These are phyloP conservation scores for Euplagia quadripunctaria DNA, from an alignment of 2,888 invertebrate species.

Conservation along the genomic window DNA sequence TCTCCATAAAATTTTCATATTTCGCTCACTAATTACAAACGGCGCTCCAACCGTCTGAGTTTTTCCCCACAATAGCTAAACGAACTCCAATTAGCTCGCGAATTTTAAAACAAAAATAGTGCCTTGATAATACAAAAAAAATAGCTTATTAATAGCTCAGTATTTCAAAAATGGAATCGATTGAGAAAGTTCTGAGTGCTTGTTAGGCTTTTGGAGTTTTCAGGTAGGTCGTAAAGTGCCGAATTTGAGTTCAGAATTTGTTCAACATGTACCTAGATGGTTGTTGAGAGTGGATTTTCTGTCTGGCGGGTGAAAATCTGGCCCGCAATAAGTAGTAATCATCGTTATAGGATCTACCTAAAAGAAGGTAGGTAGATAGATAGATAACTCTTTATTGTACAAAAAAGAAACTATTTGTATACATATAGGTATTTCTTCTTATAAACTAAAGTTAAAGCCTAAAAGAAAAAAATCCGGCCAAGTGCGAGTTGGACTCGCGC, in stretches of 20 bases:
- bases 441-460: too few species aligned
- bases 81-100: slow-evolving; percentile 58
- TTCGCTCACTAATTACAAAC: slow-evolving; percentile 31
- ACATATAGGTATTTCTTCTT: too few species aligned
- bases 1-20: not conserved
- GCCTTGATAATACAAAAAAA: slow-evolving; percentile 43
- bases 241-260: slow-evolving; percentile 14
- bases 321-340: not conserved
- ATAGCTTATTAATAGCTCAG: slow-evolving; percentile 47
- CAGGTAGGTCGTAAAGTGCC: slow-evolving; percentile 1
- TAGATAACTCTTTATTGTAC: too few species aligned
- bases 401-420: too few species aligned
- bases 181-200: slow-evolving; percentile 46
- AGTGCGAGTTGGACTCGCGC: too few species aligned
- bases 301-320: not conserved
- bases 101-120: slow-evolving; percentile 56
- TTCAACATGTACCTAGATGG: not conserved
- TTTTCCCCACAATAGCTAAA: slow-evolving; percentile 23
- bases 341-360: too few species aligned
- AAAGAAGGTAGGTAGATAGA: too few species aligned
- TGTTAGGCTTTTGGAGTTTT: slow-evolving; percentile 16
- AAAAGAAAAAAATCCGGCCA: too few species aligned
- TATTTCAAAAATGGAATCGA: slow-evolving; percentile 50
- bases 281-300: slow-evolving; percentile 20
- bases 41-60: slow-evolving; percentile 17